Conservation (phyloP, 2,797 vertebrate species). For the Champsocephalus esox region DNA sequence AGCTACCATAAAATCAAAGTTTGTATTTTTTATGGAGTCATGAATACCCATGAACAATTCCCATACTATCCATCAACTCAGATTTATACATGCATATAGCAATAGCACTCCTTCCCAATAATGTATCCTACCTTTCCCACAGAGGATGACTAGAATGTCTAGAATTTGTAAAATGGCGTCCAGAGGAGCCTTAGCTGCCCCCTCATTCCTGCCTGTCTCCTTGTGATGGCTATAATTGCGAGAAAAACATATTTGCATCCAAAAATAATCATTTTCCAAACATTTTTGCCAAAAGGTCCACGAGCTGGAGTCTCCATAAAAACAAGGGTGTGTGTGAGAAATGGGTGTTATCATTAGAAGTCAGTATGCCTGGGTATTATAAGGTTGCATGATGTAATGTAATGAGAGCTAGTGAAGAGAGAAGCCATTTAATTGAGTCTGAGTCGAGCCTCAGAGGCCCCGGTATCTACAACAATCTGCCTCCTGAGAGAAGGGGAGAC, state of each 20-base stretch:
- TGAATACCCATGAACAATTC: constrained; percentile 69
- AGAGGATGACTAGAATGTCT: constrained; percentile 69
- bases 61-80: constrained; percentile 63
- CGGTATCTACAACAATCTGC: constrained; percentile 19
- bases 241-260: constrained; percentile 74
- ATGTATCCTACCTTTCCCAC: constrained; percentile 58
- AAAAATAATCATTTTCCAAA: constrained; percentile 77
- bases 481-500: constrained; percentile 33
- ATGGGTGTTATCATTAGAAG: constrained; percentile 59
- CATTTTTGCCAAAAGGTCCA: constrained; percentile 61
- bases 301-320: constrained; percentile 48
- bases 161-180: constrained; percentile 68
- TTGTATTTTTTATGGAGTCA: constrained; percentile 67
- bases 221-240: constrained; percentile 63
- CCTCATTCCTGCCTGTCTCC: constrained; percentile 72
- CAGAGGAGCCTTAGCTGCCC: constrained; percentile 56
- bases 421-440: constrained; percentile 52
- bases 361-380: constrained; percentile 40
- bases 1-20: constrained; percentile 70
- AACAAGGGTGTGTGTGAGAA: constrained; percentile 66
- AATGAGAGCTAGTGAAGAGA: constrained; percentile 52
- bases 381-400: constrained; percentile 54
- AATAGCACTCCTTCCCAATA: constrained; percentile 37
- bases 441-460: constrained; percentile 41
- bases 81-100: constrained; percentile 60